Conservation (phyloP, 2,797 vertebrate species). For the Bovichtus variegatus region DNA sequence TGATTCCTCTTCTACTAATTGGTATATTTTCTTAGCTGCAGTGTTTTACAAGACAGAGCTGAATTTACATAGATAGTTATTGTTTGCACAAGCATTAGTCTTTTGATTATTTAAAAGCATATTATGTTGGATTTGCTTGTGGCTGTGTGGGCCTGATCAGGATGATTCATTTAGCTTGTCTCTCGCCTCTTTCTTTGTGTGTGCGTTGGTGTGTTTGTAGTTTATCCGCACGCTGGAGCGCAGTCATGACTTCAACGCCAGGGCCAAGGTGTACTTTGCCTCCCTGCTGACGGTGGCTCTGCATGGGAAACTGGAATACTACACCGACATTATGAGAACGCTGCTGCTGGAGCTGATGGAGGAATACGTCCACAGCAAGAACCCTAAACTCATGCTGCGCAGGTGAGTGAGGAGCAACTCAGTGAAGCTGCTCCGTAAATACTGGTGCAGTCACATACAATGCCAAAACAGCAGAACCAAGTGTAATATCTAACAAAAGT, state of each 20-base stretch:
- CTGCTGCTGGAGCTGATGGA: slow-evolving; percentile 96
- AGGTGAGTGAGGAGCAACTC: slow-evolving; percentile 83
- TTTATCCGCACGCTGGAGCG: slow-evolving; percentile 96
- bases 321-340: slow-evolving; percentile 97
- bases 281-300: slow-evolving; percentile 96
- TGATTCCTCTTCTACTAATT: slow-evolving; percentile 65
- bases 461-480: neutral
- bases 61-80: slow-evolving; percentile 70
- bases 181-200: slow-evolving; percentile 22
- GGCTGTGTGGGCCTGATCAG: slow-evolving; percentile 8
- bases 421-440: slow-evolving; percentile 16
- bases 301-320: slow-evolving; percentile 98
- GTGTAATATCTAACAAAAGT: slow-evolving; percentile 9
- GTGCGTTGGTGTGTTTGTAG: slow-evolving; percentile 71
- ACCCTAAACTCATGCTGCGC: slow-evolving; percentile 97
- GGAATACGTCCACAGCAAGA: slow-evolving; percentile 95
- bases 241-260: slow-evolving; percentile 95
- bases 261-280: slow-evolving; percentile 96
- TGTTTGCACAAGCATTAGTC: slow-evolving; percentile 47
- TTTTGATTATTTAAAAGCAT: slow-evolving; percentile 54
- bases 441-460: neutral
- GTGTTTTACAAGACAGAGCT: slow-evolving; percentile 51
- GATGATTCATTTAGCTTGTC: slow-evolving; percentile 46
- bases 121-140: slow-evolving; percentile 40
- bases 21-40: slow-evolving; percentile 50